Evolutionary conservation across 2,888 invertebrate species (phyloP), one percentile per base, ranked within the genome.

Genomic region (Liposcelis brunnea): DNA sequence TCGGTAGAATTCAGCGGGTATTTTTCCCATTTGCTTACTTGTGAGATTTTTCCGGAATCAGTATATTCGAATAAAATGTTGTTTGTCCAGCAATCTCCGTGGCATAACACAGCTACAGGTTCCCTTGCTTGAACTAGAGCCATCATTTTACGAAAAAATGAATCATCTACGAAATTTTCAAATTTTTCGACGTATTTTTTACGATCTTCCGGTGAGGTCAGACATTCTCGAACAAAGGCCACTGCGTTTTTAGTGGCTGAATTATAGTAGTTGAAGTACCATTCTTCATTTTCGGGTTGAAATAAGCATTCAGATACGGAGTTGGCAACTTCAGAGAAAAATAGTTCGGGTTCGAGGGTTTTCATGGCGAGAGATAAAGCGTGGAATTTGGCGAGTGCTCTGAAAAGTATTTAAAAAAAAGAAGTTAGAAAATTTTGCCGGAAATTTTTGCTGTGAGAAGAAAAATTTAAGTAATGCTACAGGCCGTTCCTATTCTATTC

Each of bases 11-110:
- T n/a, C n/a, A n/a, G n/a, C n/a, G n/a, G n/a, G n/a, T n/a, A n/a
- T 26, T 26, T 26, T 6, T 26, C 8, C 8, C 4, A 42, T 34
- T 8, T 33, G 15, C 49, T 53, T 51, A 71, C 72, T 60, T 74
- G 74, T 45, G 67, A 62, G 43, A 72, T 70, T 46, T 69, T 65
- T 1, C 67, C 69, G 31, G 57, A 52, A 46, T 64, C 62, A 26
- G 66, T 62, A 51, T 76, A 74, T 51, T 69, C 67, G 55, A 78
- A 80, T 16, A 80, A 58, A 54, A 80, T 70, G 58, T 80, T 80
- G 54, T 80, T 80, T 1, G 77, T 78, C 80, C 80, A 80, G 55
- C 79, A 80, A 52, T 80, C 80, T 0, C 80, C 80, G 53, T 80
- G 80, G 45, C 77, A 74, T 51, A 80, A 75, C 2, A 80, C 77